Evolutionary conservation across 2,888 invertebrate genomes (phyloP), one percentile per base, ranked within the genome.

Genomic region (Caenorhabditis uteleia): DNA sequence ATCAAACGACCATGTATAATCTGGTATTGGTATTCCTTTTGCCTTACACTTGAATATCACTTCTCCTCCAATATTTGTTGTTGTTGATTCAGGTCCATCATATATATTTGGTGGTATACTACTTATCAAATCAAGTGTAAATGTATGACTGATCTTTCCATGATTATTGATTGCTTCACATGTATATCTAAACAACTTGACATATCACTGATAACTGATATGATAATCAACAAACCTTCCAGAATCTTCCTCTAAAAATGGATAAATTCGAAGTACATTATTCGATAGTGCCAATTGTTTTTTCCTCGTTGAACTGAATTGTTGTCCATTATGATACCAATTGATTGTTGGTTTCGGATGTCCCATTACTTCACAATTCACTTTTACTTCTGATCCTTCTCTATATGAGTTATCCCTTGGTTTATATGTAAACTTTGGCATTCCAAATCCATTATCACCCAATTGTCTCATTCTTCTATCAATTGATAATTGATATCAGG

Each of bases 1-100:
- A 84, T 95, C 91, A 68, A 90, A 89, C 86, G 91, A 89, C 95
- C 95, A 97, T 25, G 89, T 86, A 70, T 95, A 89, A 76, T 90
- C 88, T 0, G 94, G 93, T 60, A 86, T 85, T 0, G 94, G 93
- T 77, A 91, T 90, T 2, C 94, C 95, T 39, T 88, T 88, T 0
- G 91, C 93, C 56, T 88, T 87, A 83, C 97, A 97, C 2, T 88
- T 88, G 80, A 95, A 91, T 70, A 4, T 90, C 21, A 66, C 71
- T 16, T 50, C 45, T 42, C 71, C 57, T 10, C 94, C 95, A 14
- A 74, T 38, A 12, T 57, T 50, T 0, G 56, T 64, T 16, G 51
- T 60, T n/a, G 61, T 58, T 1, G 59, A 48, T 16, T 66, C 43
- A 6, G 82, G 82, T 4, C 69, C 77, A 21, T 74, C 69, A 39